Percentiles rank a stretch among this genome's conserved stretches.
Conservation (phyloP, 2,888 invertebrate genomes). For the Ditula angustiorana region DNA sequence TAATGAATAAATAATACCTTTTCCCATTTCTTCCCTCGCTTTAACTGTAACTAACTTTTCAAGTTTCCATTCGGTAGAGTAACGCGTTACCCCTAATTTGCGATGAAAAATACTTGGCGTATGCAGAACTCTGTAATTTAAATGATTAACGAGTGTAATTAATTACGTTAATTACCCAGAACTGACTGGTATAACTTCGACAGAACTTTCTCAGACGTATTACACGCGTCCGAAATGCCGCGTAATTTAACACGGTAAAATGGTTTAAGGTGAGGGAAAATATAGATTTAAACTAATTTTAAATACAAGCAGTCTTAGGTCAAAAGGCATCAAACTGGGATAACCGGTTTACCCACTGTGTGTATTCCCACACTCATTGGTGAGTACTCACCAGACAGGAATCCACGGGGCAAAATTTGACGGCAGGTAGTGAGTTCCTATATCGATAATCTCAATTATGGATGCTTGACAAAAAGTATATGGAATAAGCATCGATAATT, state of each 20-base stretch:
- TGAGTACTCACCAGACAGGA: too few relatives aligned
- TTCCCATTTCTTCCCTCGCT: neutral
- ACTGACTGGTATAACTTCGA: conserved; percentile 25
- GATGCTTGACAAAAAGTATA: too few relatives aligned
- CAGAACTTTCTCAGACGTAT: conserved; percentile 23
- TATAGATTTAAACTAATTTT: neutral
- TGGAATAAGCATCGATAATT: too few relatives aligned
- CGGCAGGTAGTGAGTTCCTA: too few relatives aligned
- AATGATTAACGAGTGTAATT: conserved; percentile 34
- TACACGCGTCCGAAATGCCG: conserved; percentile 10
- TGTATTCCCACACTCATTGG: too few relatives aligned
- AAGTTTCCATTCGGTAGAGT: conserved; percentile 1
- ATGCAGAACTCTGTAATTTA: conserved; percentile 25
- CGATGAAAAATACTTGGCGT: conserved; percentile 22
- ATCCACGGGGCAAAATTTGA: too few relatives aligned
- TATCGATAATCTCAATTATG: too few relatives aligned
- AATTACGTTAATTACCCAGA: conserved; percentile 36
- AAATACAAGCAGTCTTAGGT: too few relatives aligned
- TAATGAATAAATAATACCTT: neutral
- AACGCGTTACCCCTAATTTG: conserved; percentile 27
- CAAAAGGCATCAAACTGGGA: too few relatives aligned
- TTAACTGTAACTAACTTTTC: neutral
- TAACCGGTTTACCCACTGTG: too few relatives aligned
- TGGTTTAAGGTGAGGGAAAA: neutral
- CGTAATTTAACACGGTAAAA: neutral